These are phyloP conservation scores for Labeo rohita DNA, from an alignment of 2,113 vertebrate genomes.

Conservation along the genomic window DNA sequence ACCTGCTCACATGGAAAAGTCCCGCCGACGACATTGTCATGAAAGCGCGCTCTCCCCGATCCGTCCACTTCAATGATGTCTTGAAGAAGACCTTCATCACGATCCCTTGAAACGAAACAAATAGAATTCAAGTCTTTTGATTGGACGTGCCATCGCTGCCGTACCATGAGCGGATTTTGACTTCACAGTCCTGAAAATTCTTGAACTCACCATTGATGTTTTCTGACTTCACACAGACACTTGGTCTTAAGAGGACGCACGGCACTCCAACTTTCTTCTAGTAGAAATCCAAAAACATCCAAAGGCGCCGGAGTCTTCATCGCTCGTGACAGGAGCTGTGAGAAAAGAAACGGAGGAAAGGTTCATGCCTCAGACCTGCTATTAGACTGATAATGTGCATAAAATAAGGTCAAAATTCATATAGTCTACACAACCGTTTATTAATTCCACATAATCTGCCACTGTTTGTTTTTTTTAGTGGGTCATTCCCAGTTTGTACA, in stretches of 20 bases:
- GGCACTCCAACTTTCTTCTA: slow-evolving; percentile 68
- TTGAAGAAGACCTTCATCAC: slow-evolving; percentile 95
- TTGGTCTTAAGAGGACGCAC: slow-evolving; percentile 75
- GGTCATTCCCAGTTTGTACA: background rate
- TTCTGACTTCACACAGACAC: slow-evolving; percentile 63
- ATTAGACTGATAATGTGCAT: background rate
- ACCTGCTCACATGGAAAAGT: slow-evolving; percentile 90
- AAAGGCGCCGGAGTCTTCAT: slow-evolving; percentile 13
- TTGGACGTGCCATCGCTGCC: slow-evolving; percentile 64
- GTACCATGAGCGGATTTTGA: slow-evolving; percentile 68
- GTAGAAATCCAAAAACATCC: slow-evolving; percentile 56
- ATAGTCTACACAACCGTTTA: background rate
- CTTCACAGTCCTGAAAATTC: slow-evolving; percentile 68
- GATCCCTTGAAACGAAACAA: slow-evolving; percentile 93
- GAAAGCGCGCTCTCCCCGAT: slow-evolving; percentile 75
- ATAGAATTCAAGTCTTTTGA: slow-evolving; percentile 84
- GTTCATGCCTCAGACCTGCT: slow-evolving; percentile 10
- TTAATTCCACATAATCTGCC: background rate
- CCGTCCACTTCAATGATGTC: slow-evolving; percentile 80
- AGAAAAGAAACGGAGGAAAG: background rate
- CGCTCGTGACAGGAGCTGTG: background rate
- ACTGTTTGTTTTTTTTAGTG: background rate
- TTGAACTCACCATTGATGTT: slow-evolving; percentile 70
- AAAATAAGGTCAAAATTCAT: background rate
- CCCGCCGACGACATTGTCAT: slow-evolving; percentile 88